A percentile compares a stretch with the other conserved stretches of the same genome.
Conservation (phyloP, 2,797 vertebrate species). For the Falco novaeseelandiae region DNA sequence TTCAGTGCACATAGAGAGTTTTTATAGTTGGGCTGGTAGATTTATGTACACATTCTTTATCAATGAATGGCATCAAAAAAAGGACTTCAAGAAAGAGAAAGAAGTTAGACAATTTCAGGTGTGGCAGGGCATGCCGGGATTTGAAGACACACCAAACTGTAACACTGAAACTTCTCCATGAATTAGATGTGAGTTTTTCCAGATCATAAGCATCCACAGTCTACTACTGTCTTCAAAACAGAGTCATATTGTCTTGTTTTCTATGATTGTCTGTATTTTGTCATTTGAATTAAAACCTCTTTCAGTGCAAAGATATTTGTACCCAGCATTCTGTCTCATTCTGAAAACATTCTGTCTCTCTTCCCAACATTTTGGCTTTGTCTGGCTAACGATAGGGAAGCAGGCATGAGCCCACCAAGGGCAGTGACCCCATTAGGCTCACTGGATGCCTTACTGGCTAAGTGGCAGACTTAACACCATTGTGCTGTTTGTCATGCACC, state of each 20-base stretch:
- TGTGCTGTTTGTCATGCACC: no score
- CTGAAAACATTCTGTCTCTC: background rate
- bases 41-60: background rate
- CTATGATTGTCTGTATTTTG: background rate
- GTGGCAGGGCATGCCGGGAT: background rate
- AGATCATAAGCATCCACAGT: no score
- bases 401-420: no score
- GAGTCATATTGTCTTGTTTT: background rate
- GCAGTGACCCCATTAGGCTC: background rate
- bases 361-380: background rate
- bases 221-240: background rate
- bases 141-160: background rate
- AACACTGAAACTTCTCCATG: background rate
- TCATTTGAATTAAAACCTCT: background rate
- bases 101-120: background rate
- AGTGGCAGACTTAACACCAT: background rate
- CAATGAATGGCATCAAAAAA: background rate
- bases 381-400: background rate
- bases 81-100: background rate
- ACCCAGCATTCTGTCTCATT: background rate
- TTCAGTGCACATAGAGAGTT: background rate
- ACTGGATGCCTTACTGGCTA: no score
- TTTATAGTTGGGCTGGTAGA: background rate
- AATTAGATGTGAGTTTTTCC: background rate
- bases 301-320: background rate